phyloP scores from a whole-genome alignment of 2,113 vertebrate genomes.

The Odocoileus virginianus region DNA sequence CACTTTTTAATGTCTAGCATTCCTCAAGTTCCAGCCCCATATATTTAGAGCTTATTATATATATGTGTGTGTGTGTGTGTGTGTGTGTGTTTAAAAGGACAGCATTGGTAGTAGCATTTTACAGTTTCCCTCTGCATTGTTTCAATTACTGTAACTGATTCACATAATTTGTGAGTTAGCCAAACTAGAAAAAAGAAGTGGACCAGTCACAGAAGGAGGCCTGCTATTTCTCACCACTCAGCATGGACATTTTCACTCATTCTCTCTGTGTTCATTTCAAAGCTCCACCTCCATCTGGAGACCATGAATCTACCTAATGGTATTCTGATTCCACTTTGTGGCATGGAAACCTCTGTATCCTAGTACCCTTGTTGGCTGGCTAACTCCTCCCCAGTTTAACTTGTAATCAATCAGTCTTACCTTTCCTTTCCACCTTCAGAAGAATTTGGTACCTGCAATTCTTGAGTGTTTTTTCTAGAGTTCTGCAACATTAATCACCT shows the following conservation, averaged over 20 bases:
- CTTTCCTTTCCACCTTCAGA: neutral
- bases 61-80: no score
- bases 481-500: neutral
- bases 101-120: neutral
- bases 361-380: neutral
- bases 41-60: neutral
- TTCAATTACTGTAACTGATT: neutral
- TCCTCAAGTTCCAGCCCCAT: slow-evolving; percentile 20
- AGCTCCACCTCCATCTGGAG: neutral
- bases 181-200: neutral
- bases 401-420: neutral
- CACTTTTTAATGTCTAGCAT: slow-evolving; percentile 12
- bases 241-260: neutral
- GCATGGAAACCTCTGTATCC: neutral
- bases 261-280: neutral
- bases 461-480: neutral
- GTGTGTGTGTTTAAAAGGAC: neutral
- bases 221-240: neutral
- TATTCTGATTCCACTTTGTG: neutral
- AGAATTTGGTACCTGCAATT: neutral
- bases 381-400: neutral
- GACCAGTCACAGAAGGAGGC: neutral
- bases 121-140: neutral
- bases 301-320: neutral
- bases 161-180: neutral